Evolutionary conservation across 1,140 invertebrate genomes (phyloP).

Genomic region (Aphidius gifuensis): DNA sequence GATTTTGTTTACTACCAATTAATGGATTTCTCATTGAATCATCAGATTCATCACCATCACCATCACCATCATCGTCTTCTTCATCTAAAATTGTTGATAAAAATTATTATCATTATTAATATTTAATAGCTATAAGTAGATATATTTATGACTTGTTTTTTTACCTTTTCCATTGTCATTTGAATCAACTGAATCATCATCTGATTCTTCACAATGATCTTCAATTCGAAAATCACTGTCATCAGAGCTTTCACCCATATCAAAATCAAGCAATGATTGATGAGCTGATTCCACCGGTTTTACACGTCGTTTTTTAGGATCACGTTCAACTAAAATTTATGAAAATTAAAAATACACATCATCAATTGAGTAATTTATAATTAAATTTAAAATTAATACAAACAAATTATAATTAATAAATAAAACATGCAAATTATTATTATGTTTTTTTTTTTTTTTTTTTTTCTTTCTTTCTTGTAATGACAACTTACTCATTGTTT

Average conservation of each 20-base stretch:
- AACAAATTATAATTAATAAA: too few relatives aligned
- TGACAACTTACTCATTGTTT: constrained; percentile 53
- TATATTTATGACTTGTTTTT: too few relatives aligned
- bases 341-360: background rate
- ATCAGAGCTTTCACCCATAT: constrained; percentile 88
- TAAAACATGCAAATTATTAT: too few relatives aligned
- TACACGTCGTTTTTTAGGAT: constrained; percentile 80
- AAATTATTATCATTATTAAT: too few relatives aligned
- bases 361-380: too few relatives aligned
- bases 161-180: constrained; percentile 49
- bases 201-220: constrained; percentile 76
- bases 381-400: too few relatives aligned
- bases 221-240: constrained; percentile 94
- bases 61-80: constrained; percentile 47
- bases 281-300: constrained; percentile 73
- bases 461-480: background rate
- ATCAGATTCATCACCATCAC: constrained; percentile 56
- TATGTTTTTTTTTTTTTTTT: too few relatives aligned
- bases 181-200: constrained; percentile 64
- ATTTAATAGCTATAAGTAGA: too few relatives aligned
- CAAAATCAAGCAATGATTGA: constrained; percentile 76
- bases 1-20: constrained; percentile 55
- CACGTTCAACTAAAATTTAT: constrained; percentile 67
- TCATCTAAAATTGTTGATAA: constrained; percentile 31
- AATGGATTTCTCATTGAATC: constrained; percentile 54